phyloP scores from a whole-genome alignment of 2,888 invertebrate species.

The Bellardia pandia region DNA sequence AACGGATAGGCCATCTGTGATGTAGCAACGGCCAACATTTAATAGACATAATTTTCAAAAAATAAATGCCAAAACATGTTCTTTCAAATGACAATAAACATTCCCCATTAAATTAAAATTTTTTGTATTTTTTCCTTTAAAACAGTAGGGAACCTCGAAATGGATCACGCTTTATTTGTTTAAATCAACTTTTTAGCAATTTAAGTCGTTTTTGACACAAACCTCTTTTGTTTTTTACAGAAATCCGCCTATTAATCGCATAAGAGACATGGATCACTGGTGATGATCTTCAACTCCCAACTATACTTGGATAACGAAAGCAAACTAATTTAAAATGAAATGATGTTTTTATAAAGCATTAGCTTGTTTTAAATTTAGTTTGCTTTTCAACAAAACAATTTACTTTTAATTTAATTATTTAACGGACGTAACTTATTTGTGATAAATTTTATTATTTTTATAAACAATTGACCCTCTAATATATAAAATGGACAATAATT shows the following conservation, averaged over 20 bases:
- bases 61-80: no score
- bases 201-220: background rate
- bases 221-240: slow-evolving; percentile 75
- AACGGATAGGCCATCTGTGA: no score
- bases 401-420: slow-evolving; percentile 47
- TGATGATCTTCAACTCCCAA: slow-evolving; percentile 74
- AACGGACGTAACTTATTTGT: slow-evolving; percentile 71
- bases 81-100: no score
- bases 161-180: no score
- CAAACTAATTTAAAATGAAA: slow-evolving; percentile 9
- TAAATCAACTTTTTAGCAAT: no score
- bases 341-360: slow-evolving; percentile 63
- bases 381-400: background rate
- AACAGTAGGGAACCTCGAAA: no score
- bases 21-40: no score
- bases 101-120: no score
- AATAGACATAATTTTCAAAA: no score
- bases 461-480: slow-evolving; percentile 59
- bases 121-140: no score
- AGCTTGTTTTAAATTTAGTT: slow-evolving; percentile 14
- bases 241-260: slow-evolving; percentile 83
- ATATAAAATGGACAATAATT: slow-evolving; percentile 15
- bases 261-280: slow-evolving; percentile 83
- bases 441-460: slow-evolving; percentile 64
- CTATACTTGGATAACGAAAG: background rate